Evolutionary conservation across 1,140 invertebrate species (phyloP), one percentile per base, ranked within the genome.

Genomic region (Trichonephila inaurata): DNA sequence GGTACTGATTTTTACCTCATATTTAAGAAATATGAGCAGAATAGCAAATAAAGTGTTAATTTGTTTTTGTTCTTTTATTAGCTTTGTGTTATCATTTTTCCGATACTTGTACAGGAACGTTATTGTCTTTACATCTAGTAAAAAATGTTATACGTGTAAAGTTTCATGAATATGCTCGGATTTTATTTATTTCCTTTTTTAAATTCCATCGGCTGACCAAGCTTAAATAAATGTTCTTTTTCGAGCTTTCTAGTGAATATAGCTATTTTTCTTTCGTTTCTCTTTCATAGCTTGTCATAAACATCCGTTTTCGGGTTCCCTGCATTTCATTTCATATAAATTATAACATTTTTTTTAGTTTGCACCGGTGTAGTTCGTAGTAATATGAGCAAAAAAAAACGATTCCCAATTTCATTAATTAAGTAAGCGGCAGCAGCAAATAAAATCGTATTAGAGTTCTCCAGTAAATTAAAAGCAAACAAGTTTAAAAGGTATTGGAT

Each of bases 91-190:
- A 60, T 60, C 82, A 51, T 83, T 83, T 83, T 83, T 83, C 51
- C 82, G 19, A 83, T 83, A 83, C 51, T 60, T 83, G 21, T 58
- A 83, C 82, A 83, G 19, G 82, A 19, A 44, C 82, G 14, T 60
- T 58, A 83, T 60, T 83, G 44, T 83, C 82, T 83, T 83, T 60
- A 83, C 82, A 83, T 60, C 82, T 3, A 18, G n/a, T n/a, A 58
- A 83, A 58, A 58, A 83, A 60, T 21, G 82, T 12, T 14, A 2
- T 60, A 60, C 82, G 33, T 77, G 28, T 40, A 58, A 8, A 8
- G 51, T 24, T 44, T 82, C 51, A 33, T 18, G 51, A 10, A 14
- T 83, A 58, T n/a, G 24, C 51, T 60, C 60, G n/a, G 51, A 60
- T 83, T 40, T 40, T 60, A 83, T 83, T 28, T n/a, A n/a, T n/a